Evolutionary conservation across 2,797 vertebrate species (phyloP).

Genomic region (Otus scops): DNA sequence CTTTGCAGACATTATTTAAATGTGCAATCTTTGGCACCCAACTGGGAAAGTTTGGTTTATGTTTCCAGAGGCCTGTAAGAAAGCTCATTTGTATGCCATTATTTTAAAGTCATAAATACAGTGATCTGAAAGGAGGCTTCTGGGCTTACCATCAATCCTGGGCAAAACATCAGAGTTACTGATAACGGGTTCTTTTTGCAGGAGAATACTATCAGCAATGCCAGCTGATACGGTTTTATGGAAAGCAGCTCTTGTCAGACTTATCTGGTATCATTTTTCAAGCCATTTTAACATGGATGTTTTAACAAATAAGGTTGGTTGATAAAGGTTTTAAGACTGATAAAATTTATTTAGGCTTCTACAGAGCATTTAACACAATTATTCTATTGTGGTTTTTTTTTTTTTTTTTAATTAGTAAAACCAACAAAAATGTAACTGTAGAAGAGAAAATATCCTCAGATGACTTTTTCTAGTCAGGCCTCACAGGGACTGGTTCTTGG

Average conservation of each 20-base stretch:
- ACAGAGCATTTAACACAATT: background rate
- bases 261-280: background rate
- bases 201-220: background rate
- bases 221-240: background rate
- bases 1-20: background rate
- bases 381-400: accelerated
- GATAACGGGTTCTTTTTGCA: background rate
- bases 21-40: background rate
- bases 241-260: background rate
- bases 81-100: background rate
- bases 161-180: background rate
- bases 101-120: background rate
- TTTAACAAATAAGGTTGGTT: background rate
- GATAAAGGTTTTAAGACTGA: background rate
- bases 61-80: background rate
- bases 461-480: background rate
- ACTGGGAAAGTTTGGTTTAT: background rate
- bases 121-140: background rate
- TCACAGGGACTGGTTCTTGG: background rate
- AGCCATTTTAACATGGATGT: background rate
- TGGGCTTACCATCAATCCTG: background rate
- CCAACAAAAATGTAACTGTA: background rate
- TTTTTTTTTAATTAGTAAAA: background rate
- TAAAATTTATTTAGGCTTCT: background rate
- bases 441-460: background rate